phyloP scores from a whole-genome alignment of 2,797 vertebrate genomes.

The Nothura maculosa region DNA sequence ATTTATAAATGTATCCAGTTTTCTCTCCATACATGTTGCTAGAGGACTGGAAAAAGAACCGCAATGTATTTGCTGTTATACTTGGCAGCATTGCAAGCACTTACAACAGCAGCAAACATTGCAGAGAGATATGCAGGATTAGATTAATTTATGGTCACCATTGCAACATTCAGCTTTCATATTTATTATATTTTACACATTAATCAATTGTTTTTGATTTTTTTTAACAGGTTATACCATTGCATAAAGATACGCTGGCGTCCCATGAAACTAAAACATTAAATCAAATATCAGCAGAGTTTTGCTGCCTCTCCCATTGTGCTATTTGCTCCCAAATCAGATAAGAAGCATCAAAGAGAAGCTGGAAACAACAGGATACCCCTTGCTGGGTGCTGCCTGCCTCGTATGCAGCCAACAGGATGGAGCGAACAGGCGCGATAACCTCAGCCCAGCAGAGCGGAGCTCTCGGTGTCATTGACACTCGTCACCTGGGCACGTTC shows the following conservation, averaged over 20 bases:
- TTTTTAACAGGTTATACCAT: neutral
- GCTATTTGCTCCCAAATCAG: slow-evolving; percentile 19
- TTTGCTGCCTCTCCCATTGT: neutral
- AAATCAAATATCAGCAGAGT: slow-evolving; percentile 13
- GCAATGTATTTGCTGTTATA: neutral
- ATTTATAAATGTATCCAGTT: neutral
- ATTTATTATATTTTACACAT: neutral
- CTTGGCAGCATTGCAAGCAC: neutral
- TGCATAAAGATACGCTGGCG: neutral
- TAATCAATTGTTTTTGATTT: neutral
- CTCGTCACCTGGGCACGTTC: neutral
- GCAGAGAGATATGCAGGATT: neutral
- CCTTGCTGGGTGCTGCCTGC: neutral
- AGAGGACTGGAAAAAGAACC: neutral
- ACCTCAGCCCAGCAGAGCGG: neutral
- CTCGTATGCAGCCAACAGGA: slow-evolving; percentile 30
- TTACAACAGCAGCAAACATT: neutral
- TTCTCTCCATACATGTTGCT: neutral
- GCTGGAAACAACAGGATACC: slow-evolving; percentile 58
- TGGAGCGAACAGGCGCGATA: slow-evolving; percentile 41
- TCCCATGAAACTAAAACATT: neutral
- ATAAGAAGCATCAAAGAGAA: slow-evolving; percentile 50
- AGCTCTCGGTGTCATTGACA: neutral
- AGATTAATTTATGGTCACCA: neutral
- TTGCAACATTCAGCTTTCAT: neutral